Percentiles rank a stretch among this genome's conserved stretches.
These are phyloP conservation scores for Otus scops DNA, from an alignment of 2,797 vertebrate species.

Conservation along the genomic window DNA sequence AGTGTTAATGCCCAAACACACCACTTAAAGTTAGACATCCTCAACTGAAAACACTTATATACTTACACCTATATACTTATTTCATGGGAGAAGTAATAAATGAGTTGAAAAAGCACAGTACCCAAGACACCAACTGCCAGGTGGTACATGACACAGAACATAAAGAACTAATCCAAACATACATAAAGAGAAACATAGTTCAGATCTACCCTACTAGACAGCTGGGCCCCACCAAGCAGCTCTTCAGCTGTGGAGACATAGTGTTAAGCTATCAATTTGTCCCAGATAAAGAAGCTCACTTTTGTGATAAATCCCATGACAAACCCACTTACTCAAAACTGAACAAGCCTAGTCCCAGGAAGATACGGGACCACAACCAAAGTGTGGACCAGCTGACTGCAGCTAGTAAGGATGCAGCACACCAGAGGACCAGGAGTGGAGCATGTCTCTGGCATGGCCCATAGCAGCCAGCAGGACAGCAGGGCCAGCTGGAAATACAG, in stretches of 20 bases:
- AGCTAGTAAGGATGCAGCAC: background rate
- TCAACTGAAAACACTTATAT: background rate
- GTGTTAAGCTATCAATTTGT: background rate
- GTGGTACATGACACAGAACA: background rate
- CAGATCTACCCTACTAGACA: background rate
- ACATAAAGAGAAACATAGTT: background rate
- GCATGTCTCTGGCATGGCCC: fast-evolving
- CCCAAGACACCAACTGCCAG: background rate
- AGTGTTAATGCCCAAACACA: background rate
- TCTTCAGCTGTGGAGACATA: background rate
- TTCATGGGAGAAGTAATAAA: background rate
- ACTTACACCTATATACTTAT: background rate
- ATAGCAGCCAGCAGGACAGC: background rate
- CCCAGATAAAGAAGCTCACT: background rate
- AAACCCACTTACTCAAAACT: background rate
- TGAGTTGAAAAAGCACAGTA: background rate
- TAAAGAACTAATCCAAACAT: fast-evolving
- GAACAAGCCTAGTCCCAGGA: background rate
- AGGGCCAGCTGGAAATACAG: background rate
- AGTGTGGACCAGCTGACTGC: background rate
- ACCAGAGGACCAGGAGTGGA: background rate
- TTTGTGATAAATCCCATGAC: background rate
- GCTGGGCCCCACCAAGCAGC: background rate
- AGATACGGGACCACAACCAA: background rate
- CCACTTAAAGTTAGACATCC: background rate